Base-by-base conservation (phyloP, 1,140 invertebrate genomes). In the Tetraneura akinire region DNA sequence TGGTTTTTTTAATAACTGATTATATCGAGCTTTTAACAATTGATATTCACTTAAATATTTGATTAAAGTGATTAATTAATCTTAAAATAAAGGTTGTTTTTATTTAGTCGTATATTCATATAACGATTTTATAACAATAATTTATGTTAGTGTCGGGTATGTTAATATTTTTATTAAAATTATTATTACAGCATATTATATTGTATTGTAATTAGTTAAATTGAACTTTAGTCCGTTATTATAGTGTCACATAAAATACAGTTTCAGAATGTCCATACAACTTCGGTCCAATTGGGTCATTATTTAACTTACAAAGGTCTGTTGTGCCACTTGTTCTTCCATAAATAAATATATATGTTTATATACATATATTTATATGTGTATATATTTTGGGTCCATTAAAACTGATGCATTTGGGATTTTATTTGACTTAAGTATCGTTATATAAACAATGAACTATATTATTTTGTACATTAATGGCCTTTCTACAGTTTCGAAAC, bases 381-480 rank as follows among this genome's bases (percentile, higher is more conserved):
- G n/a, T n/a, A n/a, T n/a, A n/a, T n/a, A n/a, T n/a, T n/a, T 68
- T 68, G n/a, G 42, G 66, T 68, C 42, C 21, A 68, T 26, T 68
- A 68, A 23, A 47, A 68, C 42, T 47, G 21, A 47, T 68, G 5
- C 47, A 68, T 47, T 68, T 26, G 66, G 66, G 26, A 68, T 47
- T 68, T 68, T 47, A 68, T 68, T 68, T 23, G n/a, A 68, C 11
- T 26, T 26, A 26, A 68, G 37, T 47, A 26, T 16, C 42, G 14
- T 13, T 47, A 16, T 45, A 68, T 23, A 68, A 68, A 68, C 21
- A 47, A 68, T 18, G 37, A 68, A 68, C n/a, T 47, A 21, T 68
- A 47, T 68, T n/a, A 68, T 26, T 68, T 68, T 14, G n/a, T 68
- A 23, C 14, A 10, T 23, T 26, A 68, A 47, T 47, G 21, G 14